phyloP scores from a whole-genome alignment of 2,113 vertebrate genomes.

The Malurus melanocephalus region DNA sequence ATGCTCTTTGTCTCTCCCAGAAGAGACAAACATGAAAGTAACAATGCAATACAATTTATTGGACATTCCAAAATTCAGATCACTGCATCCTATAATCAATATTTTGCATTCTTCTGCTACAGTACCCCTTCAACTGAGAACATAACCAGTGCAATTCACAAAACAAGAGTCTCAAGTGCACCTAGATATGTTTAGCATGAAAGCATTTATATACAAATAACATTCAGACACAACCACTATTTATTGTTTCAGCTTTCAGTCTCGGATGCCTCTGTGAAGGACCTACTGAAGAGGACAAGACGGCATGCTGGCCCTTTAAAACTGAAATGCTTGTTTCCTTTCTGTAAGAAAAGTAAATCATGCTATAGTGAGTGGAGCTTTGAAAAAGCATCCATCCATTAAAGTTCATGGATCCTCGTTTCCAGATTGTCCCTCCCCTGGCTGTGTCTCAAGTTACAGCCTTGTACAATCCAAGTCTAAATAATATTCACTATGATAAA shows the following conservation, averaged over 20 bases:
- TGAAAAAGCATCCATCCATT: slow-evolving; percentile 88
- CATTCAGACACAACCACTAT: slow-evolving; percentile 10
- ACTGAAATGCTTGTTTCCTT: slow-evolving; percentile 70
- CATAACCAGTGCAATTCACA: neutral
- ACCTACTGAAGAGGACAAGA: slow-evolving; percentile 41
- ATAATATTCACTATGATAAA: slow-evolving; percentile 98
- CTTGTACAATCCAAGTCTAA: slow-evolving; percentile 95
- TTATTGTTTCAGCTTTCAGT: slow-evolving; percentile 36
- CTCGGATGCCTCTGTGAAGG: neutral
- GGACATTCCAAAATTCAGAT: slow-evolving; percentile 39
- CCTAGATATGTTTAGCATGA: slow-evolving; percentile 30
- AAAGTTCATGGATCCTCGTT: slow-evolving; percentile 84
- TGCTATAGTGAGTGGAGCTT: slow-evolving; percentile 76
- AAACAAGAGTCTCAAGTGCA: slow-evolving; percentile 29
- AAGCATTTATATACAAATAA: slow-evolving; percentile 18
- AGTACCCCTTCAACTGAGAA: neutral
- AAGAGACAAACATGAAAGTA: neutral
- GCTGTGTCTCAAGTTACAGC: slow-evolving; percentile 91
- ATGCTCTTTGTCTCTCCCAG: slow-evolving; percentile 2
- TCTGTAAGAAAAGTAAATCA: slow-evolving; percentile 79
- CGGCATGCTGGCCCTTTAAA: slow-evolving; percentile 75
- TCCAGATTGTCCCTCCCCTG: slow-evolving; percentile 91
- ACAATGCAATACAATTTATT: slow-evolving; percentile 12
- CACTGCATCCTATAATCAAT: slow-evolving; percentile 38
- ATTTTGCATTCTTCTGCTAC: neutral